phyloP scores from a whole-genome alignment of 1,140 invertebrate species.

The Teleopsis dalmanni region DNA sequence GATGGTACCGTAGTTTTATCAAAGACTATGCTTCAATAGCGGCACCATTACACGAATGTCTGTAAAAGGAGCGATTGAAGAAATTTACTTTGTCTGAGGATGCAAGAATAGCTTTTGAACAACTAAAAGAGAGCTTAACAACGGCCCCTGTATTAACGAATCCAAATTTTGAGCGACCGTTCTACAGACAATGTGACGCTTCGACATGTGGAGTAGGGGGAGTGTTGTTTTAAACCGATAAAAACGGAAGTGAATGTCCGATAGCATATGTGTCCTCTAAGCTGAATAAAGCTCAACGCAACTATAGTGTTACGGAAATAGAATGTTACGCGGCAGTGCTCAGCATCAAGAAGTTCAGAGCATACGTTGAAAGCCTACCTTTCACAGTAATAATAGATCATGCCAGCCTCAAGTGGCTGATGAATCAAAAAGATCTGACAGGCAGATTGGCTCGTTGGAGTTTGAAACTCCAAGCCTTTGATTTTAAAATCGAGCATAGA shows the following conservation, averaged over 20 bases:
- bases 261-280: constrained; percentile 34
- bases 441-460: constrained; percentile 29
- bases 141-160: constrained; percentile 30
- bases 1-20: constrained; percentile 12
- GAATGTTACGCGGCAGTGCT: too few species aligned
- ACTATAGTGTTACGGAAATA: constrained; percentile 30
- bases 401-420: constrained; percentile 18
- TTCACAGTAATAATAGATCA: constrained; percentile 40
- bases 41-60: constrained; percentile 6
- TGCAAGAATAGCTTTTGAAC: constrained; percentile 30
- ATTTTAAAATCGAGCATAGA: constrained; percentile 28
- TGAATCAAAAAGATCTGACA: constrained; percentile 17
- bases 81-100: constrained; percentile 21
- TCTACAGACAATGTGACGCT: constrained; percentile 39
- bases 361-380: constrained; percentile 36
- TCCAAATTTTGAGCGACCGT: constrained; percentile 32
- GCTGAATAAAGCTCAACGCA: constrained; percentile 9
- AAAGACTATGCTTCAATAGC: constrained; percentile 5
- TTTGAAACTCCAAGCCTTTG: constrained; percentile 17
- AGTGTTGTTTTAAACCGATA: constrained; percentile 28
- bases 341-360: constrained; percentile 44
- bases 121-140: constrained; percentile 24
- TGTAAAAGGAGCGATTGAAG: constrained; percentile 1
- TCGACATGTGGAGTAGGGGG: constrained; percentile 30
- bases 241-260: constrained; percentile 16